These are phyloP conservation scores for Hestina assimilis DNA, from an alignment of 1,140 invertebrate genomes.

Conservation along the genomic window DNA sequence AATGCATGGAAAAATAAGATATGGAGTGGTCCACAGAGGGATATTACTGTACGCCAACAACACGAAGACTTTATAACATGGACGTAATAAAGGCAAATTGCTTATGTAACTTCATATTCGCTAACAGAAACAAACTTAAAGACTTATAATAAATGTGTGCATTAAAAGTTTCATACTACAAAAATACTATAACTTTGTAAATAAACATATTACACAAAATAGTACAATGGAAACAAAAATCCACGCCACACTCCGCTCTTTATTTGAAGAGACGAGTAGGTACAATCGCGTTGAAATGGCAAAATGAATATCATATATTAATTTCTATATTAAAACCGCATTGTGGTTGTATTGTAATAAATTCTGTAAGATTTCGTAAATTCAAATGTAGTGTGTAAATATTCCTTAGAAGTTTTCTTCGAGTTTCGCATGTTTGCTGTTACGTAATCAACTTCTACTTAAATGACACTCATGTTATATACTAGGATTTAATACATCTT, in stretches of 20 bases:
- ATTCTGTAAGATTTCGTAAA: not conserved
- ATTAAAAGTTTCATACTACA: not conserved
- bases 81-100: too few species aligned
- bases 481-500: too few species aligned
- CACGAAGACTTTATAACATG: too few species aligned
- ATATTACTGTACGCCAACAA: too few species aligned
- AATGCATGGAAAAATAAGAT: too few species aligned
- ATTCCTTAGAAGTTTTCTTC: too few species aligned
- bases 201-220: slow-evolving; percentile 7
- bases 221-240: slow-evolving; percentile 2
- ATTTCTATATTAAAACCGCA: slow-evolving; percentile 15
- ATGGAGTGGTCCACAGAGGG: too few species aligned
- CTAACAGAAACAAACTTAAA: not conserved
- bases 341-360: slow-evolving; percentile 10
- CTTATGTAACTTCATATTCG: too few species aligned
- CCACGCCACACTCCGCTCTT: slow-evolving; percentile 11
- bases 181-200: slow-evolving; percentile 5
- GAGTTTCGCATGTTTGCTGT: too few species aligned
- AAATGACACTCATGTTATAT: too few species aligned
- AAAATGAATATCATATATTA: slow-evolving; percentile 12
- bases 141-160: not conserved
- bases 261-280: slow-evolving; percentile 16
- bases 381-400: not conserved
- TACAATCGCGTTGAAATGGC: slow-evolving; percentile 10
- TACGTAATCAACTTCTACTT: too few species aligned